Conservation (phyloP, 2,113 vertebrate species). For the Oriolus oriolus region DNA sequence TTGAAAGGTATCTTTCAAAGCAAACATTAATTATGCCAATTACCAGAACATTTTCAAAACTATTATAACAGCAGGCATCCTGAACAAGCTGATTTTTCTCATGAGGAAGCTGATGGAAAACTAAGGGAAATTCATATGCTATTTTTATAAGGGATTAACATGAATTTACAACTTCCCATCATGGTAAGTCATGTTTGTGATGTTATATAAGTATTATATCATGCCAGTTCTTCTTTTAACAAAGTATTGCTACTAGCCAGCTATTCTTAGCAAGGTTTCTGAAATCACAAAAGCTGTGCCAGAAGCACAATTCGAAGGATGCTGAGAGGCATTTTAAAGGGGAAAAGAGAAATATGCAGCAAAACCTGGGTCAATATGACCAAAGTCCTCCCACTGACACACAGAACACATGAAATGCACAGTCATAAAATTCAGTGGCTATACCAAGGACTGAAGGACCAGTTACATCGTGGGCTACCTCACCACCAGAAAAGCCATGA, state of each 20-base stretch:
- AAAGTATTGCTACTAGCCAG: not conserved
- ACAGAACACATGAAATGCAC: not conserved
- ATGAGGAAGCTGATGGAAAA: not conserved
- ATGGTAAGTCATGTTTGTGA: not conserved
- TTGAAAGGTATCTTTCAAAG: not conserved
- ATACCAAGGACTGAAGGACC: not conserved
- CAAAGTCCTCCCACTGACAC: not conserved
- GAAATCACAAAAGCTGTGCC: not conserved
- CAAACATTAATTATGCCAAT: not conserved
- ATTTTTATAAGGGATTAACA: not conserved
- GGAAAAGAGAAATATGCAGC: not conserved
- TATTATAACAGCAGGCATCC: not conserved
- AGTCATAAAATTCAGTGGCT: not conserved
- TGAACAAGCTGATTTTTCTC: not conserved
- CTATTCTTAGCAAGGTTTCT: constrained; percentile 35
- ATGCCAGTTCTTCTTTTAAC: not conserved
- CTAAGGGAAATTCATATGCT: not conserved
- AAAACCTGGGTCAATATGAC: not conserved
- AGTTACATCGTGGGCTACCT: not conserved
- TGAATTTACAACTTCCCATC: not conserved
- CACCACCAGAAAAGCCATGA: not conserved
- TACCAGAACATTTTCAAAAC: not conserved
- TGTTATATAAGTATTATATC: not conserved
- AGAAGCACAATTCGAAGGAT: not conserved
- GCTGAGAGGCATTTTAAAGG: not conserved